Base-by-base conservation (phyloP, 2,888 invertebrate genomes). In the Dromius quadrimaculatus region DNA sequence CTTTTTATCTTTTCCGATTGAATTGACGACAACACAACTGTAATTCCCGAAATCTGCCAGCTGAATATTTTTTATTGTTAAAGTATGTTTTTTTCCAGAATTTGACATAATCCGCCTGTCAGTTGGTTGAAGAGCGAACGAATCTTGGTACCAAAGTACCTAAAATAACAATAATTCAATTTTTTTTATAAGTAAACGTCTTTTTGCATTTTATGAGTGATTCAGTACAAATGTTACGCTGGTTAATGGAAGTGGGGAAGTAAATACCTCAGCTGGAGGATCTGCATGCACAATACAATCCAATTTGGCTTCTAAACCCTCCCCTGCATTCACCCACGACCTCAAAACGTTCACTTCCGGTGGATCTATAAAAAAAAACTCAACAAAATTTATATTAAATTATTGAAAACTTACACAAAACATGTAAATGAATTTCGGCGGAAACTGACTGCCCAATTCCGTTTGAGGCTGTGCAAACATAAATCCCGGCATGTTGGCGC, bases 61-160 rank as follows among this genome's bases (percentile, higher is more conserved):
- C 76, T 88, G 88, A 38, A 89, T 86, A 76, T 87, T 86, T 74
- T 85, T 81, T 59, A 89, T 86, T 34, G 85, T 84, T 32, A 89
- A 81, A 8, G 86, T 86, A 77, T 89, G 86, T 62, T 85, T 86
- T 76, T 86, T 85, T 69, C 87, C 88, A 19, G 85, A 82, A 38
- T 85, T 84, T 72, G 87, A 85, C 87, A 89, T 89, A 20, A 86
- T 81, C 15, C 89, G 82, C 17, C 88, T 81, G 76, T 89, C 89
- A 4, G 88, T 89, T 11, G 87, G 85, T 77, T 87, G 87, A 66
- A 89, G 78, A 28, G 85, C 80, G 77, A 88, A 87, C 0, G 88
- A 88, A 76, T 89, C 87, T 77, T 89, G 88, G 77, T 87, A 88
- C 89, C 89, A 89, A 19, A 85, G 80, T 76, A 89, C 87, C 87